Evolutionary conservation across 2,888 invertebrate genomes (phyloP).

Genomic region (Himalopsyche japonica): DNA sequence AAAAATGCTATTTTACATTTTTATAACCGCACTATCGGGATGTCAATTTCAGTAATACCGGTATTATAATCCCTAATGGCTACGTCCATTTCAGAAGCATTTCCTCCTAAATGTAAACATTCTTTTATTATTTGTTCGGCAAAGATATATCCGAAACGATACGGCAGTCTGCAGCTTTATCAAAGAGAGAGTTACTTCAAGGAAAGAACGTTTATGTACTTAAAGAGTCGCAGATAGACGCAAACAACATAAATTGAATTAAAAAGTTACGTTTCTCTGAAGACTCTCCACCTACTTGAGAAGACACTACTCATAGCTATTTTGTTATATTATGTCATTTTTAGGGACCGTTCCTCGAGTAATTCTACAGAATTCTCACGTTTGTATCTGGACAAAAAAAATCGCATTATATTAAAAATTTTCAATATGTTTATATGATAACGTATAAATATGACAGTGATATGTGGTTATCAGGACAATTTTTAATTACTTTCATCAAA

Average conservation of each 20-base stretch:
- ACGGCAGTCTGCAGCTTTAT: background rate
- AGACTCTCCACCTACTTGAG: background rate
- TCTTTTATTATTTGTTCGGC: background rate
- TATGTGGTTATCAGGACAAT: too few relatives aligned
- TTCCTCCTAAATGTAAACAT: background rate
- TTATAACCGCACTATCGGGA: too few relatives aligned
- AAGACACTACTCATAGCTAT: background rate
- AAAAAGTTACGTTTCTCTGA: constrained; percentile 13
- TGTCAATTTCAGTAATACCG: background rate
- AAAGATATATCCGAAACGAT: background rate
- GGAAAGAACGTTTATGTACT: constrained; percentile 4
- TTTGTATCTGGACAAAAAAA: background rate
- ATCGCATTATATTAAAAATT: background rate
- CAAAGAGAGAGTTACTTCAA: background rate
- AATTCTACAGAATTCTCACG: background rate
- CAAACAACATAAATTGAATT: constrained; percentile 27
- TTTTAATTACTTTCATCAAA: too few relatives aligned
- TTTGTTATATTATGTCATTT: background rate
- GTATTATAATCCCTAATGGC: background rate
- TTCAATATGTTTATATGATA: too few relatives aligned
- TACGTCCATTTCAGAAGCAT: background rate
- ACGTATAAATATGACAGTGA: too few relatives aligned
- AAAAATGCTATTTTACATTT: too few relatives aligned
- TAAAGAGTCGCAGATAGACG: background rate
- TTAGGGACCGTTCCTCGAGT: background rate